Evolutionary conservation across 2,797 vertebrate species (phyloP).

Genomic region (Phyllotis vaccarum): DNA sequence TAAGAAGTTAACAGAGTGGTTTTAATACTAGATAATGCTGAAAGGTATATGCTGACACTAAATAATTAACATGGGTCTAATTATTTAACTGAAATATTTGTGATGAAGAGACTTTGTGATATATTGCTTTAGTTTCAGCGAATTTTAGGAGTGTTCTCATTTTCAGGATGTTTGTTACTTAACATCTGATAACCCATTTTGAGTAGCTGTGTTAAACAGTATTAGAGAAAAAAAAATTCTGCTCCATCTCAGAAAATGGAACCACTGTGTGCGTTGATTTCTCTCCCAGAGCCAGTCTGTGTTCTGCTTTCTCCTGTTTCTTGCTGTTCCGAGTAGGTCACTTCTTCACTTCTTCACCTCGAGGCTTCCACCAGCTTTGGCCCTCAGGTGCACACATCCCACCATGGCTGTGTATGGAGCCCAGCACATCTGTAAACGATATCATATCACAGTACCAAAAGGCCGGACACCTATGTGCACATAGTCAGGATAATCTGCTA

Average conservation of each 20-base stretch:
- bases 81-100: conserved; percentile 25
- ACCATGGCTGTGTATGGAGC: background rate
- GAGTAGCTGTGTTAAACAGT: background rate
- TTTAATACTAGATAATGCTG: background rate
- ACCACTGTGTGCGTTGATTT: too few relatives aligned
- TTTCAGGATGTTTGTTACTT: conserved; percentile 29
- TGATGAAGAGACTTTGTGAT: background rate
- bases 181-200: background rate
- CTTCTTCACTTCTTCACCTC: background rate
- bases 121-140: background rate
- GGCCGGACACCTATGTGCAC: background rate
- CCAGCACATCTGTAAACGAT: background rate
- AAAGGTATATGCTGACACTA: background rate
- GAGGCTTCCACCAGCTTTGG: background rate
- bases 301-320: background rate
- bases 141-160: background rate
- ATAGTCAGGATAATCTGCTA: background rate
- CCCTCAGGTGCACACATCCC: background rate
- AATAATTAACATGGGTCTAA: background rate
- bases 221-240: background rate
- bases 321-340: background rate
- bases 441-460: background rate
- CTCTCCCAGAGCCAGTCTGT: background rate
- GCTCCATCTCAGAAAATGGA: background rate
- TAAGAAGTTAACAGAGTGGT: background rate